These are phyloP conservation scores for Calypte anna DNA, from an alignment of 2,113 vertebrate genomes.

Conservation along the genomic window DNA sequence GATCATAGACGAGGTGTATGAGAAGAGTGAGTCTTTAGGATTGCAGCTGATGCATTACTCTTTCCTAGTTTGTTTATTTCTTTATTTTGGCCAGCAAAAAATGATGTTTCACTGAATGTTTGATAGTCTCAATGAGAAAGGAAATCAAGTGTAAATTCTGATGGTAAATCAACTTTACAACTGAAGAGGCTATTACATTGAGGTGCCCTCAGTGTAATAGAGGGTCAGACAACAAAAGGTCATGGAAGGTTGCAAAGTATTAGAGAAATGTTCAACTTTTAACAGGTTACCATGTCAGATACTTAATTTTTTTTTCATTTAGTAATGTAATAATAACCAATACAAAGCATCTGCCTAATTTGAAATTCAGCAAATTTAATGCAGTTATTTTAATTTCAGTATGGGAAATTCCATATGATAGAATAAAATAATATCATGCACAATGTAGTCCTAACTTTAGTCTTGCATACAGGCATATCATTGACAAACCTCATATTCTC, in stretches of 20 bases:
- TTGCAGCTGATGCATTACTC: neutral
- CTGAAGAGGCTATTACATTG: neutral
- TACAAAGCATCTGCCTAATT: neutral
- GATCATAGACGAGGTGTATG: rapidly evolving
- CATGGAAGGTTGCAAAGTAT: neutral
- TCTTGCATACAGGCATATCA: neutral
- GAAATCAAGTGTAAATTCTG: neutral
- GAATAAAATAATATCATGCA: neutral
- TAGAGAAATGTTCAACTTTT: neutral
- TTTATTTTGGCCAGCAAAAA: neutral
- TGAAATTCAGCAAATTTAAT: neutral
- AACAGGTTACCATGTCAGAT: neutral
- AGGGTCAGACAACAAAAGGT: neutral
- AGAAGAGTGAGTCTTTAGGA: neutral
- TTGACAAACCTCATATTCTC: neutral
- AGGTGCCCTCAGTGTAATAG: neutral
- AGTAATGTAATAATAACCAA: neutral
- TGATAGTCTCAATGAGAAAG: neutral
- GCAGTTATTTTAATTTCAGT: neutral
- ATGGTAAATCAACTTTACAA: neutral
- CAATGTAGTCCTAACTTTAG: neutral
- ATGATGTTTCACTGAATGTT: neutral
- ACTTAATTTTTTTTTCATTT: neutral
- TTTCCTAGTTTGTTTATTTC: neutral
- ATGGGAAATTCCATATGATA: neutral